A percentile compares a stretch with the other conserved stretches of the same genome.
Conservation (phyloP, 2,797 vertebrate genomes). For the Pseudocheirus occidentalis region DNA sequence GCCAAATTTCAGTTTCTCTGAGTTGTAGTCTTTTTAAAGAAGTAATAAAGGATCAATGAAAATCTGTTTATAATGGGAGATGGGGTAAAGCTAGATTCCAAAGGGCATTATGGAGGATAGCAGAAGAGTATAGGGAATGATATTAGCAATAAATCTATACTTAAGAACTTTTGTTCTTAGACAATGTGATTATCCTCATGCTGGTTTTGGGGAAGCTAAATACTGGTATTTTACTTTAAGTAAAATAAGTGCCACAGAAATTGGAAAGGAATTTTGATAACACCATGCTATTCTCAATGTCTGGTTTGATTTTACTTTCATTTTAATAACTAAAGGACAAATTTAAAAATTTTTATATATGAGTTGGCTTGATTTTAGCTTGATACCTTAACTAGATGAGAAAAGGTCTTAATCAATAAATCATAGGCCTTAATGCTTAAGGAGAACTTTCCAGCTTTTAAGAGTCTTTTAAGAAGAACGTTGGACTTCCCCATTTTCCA, state of each 20-base stretch:
- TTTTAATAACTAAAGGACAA: background rate
- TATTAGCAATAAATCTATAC: background rate
- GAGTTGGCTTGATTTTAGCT: background rate
- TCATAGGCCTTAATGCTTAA: background rate
- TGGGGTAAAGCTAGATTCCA: background rate
- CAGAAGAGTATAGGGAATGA: background rate
- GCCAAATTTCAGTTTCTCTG: background rate
- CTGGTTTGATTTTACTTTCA: background rate
- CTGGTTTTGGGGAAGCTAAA: background rate
- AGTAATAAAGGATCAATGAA: background rate
- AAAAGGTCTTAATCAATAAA: background rate
- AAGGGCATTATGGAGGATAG: background rate
- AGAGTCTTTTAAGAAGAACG: background rate
- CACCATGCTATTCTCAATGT: background rate
- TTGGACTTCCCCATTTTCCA: background rate
- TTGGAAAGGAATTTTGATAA: background rate
- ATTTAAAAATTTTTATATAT: background rate
- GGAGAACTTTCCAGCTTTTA: background rate
- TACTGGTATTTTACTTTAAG: background rate
- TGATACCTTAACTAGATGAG: background rate
- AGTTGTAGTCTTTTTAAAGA: background rate
- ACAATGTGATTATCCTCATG: too few relatives aligned
- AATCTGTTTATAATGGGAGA: background rate
- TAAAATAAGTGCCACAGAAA: background rate
- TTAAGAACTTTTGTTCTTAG: background rate